These are phyloP conservation scores for Pseudobourletiella spinata DNA, from an alignment of 1,140 invertebrate species.

Conservation along the genomic window DNA sequence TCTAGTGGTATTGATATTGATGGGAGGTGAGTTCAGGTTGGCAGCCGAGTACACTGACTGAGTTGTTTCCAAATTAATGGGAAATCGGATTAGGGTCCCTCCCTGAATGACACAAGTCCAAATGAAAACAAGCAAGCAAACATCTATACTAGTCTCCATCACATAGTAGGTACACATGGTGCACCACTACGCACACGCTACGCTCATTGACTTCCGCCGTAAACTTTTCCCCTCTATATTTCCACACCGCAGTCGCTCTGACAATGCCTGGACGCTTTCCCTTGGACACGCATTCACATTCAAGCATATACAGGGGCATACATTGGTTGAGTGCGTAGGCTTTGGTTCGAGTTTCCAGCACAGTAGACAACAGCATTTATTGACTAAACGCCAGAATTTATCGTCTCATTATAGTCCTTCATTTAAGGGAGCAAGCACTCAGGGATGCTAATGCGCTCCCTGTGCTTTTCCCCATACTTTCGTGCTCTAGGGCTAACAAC, in stretches of 20 bases:
- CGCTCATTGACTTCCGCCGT: neutral
- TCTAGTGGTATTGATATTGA: too few species aligned
- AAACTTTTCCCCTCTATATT: neutral
- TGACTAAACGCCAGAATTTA: neutral
- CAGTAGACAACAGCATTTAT: neutral
- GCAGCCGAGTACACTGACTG: too few species aligned
- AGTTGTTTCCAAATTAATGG: slow-evolving; percentile 26
- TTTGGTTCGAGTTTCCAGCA: neutral
- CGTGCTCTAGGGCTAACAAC: neutral
- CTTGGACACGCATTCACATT: neutral
- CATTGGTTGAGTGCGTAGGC: neutral
- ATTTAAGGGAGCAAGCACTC: neutral
- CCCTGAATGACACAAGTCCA: slow-evolving; percentile 15
- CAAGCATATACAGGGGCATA: neutral
- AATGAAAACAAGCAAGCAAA: slow-evolving; percentile 22
- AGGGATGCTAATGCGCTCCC: neutral
- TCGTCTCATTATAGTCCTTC: neutral
- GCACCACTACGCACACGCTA: neutral
- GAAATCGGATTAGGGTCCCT: slow-evolving; percentile 23
- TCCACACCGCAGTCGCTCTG: neutral
- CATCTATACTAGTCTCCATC: neutral
- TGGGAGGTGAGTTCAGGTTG: too few species aligned
- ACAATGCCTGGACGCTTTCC: neutral
- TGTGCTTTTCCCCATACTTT: neutral
- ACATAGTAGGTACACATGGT: neutral